Evolutionary conservation across 2,888 invertebrate genomes (phyloP).

Genomic region (Rambutsinella grinnellia): DNA sequence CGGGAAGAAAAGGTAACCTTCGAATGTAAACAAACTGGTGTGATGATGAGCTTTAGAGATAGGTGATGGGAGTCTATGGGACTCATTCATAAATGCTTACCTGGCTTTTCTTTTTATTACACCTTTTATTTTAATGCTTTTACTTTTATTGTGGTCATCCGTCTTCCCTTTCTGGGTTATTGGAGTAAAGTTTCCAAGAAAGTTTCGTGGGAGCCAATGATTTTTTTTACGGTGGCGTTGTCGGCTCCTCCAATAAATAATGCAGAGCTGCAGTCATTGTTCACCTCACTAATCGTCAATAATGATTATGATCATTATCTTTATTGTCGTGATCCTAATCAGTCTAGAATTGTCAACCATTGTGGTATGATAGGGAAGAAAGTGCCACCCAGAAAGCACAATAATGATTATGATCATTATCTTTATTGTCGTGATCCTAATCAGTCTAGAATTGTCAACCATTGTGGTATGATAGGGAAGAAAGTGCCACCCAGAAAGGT

Average conservation of each 20-base stretch:
- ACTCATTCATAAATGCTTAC: slow-evolving; percentile 10
- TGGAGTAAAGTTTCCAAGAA: slow-evolving; percentile 9
- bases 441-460: slow-evolving; percentile 17
- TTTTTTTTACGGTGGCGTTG: no score
- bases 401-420: slow-evolving; percentile 21
- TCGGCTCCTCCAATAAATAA: no score
- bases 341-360: slow-evolving; percentile 16
- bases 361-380: no score
- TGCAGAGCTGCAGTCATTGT: no score
- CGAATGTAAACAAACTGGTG: slow-evolving; percentile 41
- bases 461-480: no score
- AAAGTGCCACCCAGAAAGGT: slow-evolving; percentile 13
- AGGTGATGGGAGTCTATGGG: background rate
- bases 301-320: slow-evolving; percentile 20
- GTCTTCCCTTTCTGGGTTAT: slow-evolving; percentile 3
- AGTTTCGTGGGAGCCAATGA: slow-evolving; percentile 9
- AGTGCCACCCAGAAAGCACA: slow-evolving; percentile 17
- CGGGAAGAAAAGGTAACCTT: slow-evolving; percentile 25
- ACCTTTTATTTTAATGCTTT: slow-evolving; percentile 30
- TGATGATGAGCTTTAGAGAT: background rate
- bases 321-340: slow-evolving; percentile 4
- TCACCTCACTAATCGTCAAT: no score
- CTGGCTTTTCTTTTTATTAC: slow-evolving; percentile 13
- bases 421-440: background rate
- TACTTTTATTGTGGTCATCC: slow-evolving; percentile 34